These are phyloP conservation scores for Norana najaformis DNA, from an alignment of 2,888 invertebrate species.

Conservation along the genomic window DNA sequence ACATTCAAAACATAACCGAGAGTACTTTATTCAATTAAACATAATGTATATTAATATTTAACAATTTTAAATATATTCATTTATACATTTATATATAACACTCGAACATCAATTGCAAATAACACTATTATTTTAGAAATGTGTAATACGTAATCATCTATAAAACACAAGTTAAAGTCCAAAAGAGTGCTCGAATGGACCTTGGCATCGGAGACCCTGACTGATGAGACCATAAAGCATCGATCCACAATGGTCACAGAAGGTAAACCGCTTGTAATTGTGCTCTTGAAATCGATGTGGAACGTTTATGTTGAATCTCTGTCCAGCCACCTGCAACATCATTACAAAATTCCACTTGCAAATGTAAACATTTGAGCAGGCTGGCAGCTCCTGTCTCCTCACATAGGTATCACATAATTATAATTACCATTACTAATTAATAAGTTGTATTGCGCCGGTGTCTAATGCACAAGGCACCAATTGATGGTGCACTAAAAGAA, in stretches of 20 bases:
- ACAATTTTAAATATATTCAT: too few relatives aligned
- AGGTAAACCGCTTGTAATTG: conserved; percentile 95
- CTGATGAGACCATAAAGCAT: conserved; percentile 46
- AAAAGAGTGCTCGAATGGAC: conserved; percentile 31
- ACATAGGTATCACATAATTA: too few relatives aligned
- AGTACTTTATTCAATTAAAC: neutral
- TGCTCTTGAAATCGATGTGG: conserved; percentile 91
- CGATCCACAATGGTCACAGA: conserved; percentile 90
- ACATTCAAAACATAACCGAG: too few relatives aligned
- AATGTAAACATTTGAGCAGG: too few relatives aligned
- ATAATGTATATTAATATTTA: too few relatives aligned
- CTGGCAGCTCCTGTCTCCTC: too few relatives aligned
- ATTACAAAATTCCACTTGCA: neutral
- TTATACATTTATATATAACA: too few relatives aligned
- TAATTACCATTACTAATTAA: too few relatives aligned
- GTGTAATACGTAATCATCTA: neutral
- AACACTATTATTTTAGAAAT: neutral
- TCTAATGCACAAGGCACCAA: too few relatives aligned
- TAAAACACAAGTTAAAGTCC: neutral
- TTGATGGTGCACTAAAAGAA: too few relatives aligned
- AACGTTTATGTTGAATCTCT: conserved; percentile 93
- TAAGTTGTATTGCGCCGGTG: too few relatives aligned
- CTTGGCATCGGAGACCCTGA: conserved; percentile 48
- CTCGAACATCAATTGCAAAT: too few relatives aligned
- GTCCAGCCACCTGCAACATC: conserved; percentile 45